phyloP scores from a whole-genome alignment of 2,888 invertebrate genomes.

The Homarus gammarus region DNA sequence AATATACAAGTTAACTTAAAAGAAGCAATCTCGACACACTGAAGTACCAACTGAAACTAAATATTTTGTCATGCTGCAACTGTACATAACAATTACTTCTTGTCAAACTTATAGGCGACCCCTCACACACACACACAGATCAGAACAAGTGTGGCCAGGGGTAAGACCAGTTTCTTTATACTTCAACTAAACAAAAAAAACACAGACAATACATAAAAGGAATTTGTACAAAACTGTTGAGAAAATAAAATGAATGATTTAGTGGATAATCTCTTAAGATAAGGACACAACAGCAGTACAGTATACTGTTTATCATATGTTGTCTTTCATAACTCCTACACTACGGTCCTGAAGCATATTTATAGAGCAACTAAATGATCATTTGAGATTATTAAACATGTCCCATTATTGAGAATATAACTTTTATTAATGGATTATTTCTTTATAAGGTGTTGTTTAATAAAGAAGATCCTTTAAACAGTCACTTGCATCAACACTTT shows the following conservation, averaged over 20 bases:
- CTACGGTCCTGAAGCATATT: neutral
- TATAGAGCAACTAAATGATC: slow-evolving; percentile 9
- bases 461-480: too few species aligned
- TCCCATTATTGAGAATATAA: neutral
- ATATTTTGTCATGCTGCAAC: neutral
- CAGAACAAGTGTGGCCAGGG: neutral
- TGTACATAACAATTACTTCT: neutral
- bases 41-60: neutral
- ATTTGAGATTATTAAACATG: neutral
- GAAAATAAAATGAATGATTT: neutral
- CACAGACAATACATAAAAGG: neutral
- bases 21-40: neutral
- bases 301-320: neutral
- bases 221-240: neutral
- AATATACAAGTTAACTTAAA: neutral
- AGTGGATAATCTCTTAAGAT: neutral
- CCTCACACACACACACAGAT: neutral
- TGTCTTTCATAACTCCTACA: neutral
- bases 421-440: neutral
- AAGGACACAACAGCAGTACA: slow-evolving; percentile 5
- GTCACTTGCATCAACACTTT: too few species aligned
- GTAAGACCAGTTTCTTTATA: neutral
- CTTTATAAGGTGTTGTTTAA: neutral
- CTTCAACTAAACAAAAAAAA: neutral
- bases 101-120: neutral